Evolutionary conservation across 2,888 invertebrate genomes (phyloP).

Genomic region (Acrocyrtus sp.): DNA sequence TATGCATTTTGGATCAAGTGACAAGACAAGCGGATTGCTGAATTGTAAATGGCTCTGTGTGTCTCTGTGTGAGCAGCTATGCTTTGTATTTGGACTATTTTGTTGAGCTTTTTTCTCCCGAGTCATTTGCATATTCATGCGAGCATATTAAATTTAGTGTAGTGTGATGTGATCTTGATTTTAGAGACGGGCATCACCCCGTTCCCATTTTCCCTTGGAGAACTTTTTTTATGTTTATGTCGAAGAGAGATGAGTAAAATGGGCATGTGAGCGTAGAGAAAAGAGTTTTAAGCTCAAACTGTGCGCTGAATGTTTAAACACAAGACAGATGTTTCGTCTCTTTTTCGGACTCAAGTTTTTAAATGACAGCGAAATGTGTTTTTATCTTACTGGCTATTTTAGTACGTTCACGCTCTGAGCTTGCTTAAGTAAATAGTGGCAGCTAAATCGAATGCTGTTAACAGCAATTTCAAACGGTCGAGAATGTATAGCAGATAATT

Average conservation of each 20-base stretch:
- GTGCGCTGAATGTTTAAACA: too few species aligned
- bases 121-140: background rate
- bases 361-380: too few species aligned
- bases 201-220: background rate
- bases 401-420: too few species aligned
- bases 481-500: too few species aligned
- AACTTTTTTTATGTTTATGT: background rate
- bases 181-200: background rate
- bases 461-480: too few species aligned
- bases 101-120: background rate
- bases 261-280: too few species aligned
- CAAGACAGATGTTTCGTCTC: background rate
- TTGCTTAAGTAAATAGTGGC: too few species aligned
- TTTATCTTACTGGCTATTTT: too few species aligned
- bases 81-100: background rate
- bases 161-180: too few species aligned
- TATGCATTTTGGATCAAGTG: background rate
- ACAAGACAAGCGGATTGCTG: background rate
- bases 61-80: background rate
- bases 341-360: too few species aligned
- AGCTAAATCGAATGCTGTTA: too few species aligned
- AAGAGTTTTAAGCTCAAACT: too few species aligned
- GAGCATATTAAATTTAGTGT: background rate
- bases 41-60: background rate
- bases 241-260: background rate